Evolutionary conservation across 2,888 invertebrate genomes (phyloP), one percentile per base, ranked within the genome.

Genomic region (Operophtera brumata): DNA sequence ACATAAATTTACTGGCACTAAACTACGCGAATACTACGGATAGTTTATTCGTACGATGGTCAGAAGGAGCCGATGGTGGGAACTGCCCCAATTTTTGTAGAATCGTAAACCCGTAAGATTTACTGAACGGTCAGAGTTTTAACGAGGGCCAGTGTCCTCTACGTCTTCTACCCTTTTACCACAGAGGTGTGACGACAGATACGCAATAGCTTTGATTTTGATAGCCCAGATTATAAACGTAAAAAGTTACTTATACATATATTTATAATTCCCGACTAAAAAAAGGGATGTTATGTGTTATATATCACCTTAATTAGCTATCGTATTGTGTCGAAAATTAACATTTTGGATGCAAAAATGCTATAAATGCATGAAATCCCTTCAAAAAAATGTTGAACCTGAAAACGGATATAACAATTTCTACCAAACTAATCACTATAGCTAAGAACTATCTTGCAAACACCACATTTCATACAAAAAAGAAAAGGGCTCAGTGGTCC

Each of bases 101-200:
- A 82, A 81, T 80, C 86, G 82, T 86, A 86, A 86, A 86, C 80
- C 82, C 78, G 67, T 73, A 86, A 86, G 86, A 86, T 86, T 86
- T 86, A 87, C 73, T 79, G 84, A 79, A 81, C 78, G 83, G 77
- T 73, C 77, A 69, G 77, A 84, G 82, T 85, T 86, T 85, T 84
- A 86, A 85, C 86, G 85, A 85, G 80, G 76, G 69, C 75, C 76
- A 60, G 70, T 75, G 77, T 73, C 76, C 73, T 68, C 68, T 66
- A 37, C 47, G 36, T 47, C 51, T 41, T 47, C 40, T 53, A 54
- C 55, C 53, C 70, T 65, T 62, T 66, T 69, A 57, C 67, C 53
- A 47, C 39, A 54, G 39, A 47, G 40, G 13, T 20, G 40, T 43
- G 39, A 25, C 30, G 28, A 44, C 43, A 47, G 51, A 51, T 56